Evolutionary conservation across 2,888 invertebrate species (phyloP), one percentile per base, ranked within the genome.

Genomic region (Xestobium rufovillosum): DNA sequence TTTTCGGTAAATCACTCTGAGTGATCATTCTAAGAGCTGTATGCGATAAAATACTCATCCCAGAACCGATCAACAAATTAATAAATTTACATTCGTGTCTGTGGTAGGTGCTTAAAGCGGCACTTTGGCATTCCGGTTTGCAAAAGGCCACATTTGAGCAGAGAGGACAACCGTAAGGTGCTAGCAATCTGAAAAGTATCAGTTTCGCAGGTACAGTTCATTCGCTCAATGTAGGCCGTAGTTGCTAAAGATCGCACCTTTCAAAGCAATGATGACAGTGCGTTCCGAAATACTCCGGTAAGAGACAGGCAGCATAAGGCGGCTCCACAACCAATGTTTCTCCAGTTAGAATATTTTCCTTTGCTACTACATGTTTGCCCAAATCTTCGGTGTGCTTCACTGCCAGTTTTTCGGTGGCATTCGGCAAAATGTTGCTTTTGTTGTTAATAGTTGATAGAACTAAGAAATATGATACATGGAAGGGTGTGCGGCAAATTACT

Each of bases 131-230:
- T 34, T 68, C 63, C 1, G 68, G 52, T 1, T 75, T 72, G 57
- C 88, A 89, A 62, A 86, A 89, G 1, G 82, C 86, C 0, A 88
- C 75, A 26, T 78, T 80, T 1, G 82, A 78, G 59, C 88, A 89
- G 8, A 73, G 72, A 0, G 76, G 67, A 51, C 88, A 88, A 45
- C 80, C 79, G 3, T 84, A 66, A 0, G 86, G 80, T 0, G 80
- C 75, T 39, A 70, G 64, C 29, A 80, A 53, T 43, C 80, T 77
- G 46, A 2, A 57, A 57, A 31, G 37, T 41, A 33, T 23, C 12
- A 8, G 13, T 32, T 15, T 11, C n/a, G 11, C 10, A 31, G 10
- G 16, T 11, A 13, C 8, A 17, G 26, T 23, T 39, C 31, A 16
- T 17, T 23, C 12, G 19, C 11, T 38, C n/a, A n/a, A n/a, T n/a